Evolutionary conservation across 2,888 invertebrate species (phyloP), one percentile per base, ranked within the genome.

Genomic region (Minunthozetes semirufus): DNA sequence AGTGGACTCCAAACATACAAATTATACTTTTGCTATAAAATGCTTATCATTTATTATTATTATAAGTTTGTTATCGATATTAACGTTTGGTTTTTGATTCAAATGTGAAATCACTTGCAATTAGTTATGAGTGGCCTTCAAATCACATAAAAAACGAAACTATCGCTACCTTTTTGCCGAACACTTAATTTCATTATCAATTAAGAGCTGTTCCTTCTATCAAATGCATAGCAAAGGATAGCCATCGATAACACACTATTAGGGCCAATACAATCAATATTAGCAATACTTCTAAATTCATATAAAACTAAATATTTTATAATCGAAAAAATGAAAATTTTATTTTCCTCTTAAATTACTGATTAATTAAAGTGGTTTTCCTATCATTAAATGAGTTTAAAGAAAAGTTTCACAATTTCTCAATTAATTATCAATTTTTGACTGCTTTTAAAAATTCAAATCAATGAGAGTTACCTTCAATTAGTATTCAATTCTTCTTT

Each of bases 161-260:
- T 63, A 63, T 63, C 61, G 61, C 61, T 63, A 63, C 61, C 61
- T 63, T 33, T 63, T 63, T 33, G 61, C 33, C 61, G 33, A 63
- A 33, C 61, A 63, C 29, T 63, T 63, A 63, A 63, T 33, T 63
- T 63, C 29, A 63, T 33, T 63, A 63, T 63, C 61, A 63, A 61
- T 63, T 33, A 63, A 63, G 61, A 63, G 61, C 33, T 33, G 27
- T 11, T 56, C 9, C 29, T 13, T 63, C 61, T 63, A 27, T 33
- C 25, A 56, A 56, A 11, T 22, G 22, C 25, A 17, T 33, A 33
- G 17, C 15, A 29, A 29, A 17, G 61, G 13, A 29, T 4, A 22
- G 56, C 19, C 19, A 22, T n/a, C 56, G 4, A 9, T n/a, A 2
- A 13, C 27, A 63, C 15, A 63, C 25, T 17, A 33, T n/a, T n/a